Base-by-base conservation (phyloP, 2,888 invertebrate genomes). In the Xiphydria camelus region DNA sequence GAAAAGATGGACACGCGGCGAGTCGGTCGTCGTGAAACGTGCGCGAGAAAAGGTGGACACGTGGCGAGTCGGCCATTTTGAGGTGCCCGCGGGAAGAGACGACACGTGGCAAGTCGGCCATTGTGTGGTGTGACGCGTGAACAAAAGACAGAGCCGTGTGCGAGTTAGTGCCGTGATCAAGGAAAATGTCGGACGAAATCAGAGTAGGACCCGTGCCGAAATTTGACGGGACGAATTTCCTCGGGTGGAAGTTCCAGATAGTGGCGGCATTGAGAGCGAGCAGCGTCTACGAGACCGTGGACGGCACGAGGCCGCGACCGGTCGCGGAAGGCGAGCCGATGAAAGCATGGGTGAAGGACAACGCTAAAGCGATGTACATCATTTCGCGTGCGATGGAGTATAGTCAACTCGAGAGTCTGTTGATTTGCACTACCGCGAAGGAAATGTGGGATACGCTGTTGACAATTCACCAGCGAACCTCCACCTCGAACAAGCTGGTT, bases 381-480 rank as follows among this genome's bases (percentile, higher is more conserved):
- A 48, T 55, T 19, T 46, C 53, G 18, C 39, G 51, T 9, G 9
- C 47, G 19, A 22, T 57, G 12, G 50, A 57, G 22, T 22, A 32
- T 3, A 6, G 23, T 3, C 52, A 57, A 32, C 36, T 55, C 1
- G 36, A 47, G 7, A 23, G 34, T 12, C 34, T 55, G 14, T 10
- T 55, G 6, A 49, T 42, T 23, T 52, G 54, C 12, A 21, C 34
- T 0, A 55, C 47, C 4, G 45, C 55, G 1, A 38, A 43, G 10
- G 14, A 47, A n/a, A 53, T 51, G 48, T 57, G 53, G 53, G 41
- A 47, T 3, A n/a, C n/a, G n/a, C n/a, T n/a, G n/a, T n/a, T n/a
- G n/a, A n/a, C n/a, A n/a, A n/a, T n/a, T n/a, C n/a, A n/a, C n/a
- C n/a, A n/a, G n/a, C n/a, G n/a, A n/a, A n/a, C n/a, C n/a, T n/a